phyloP scores from a whole-genome alignment of 2,888 invertebrate species.

The Slavum lentiscoides region DNA sequence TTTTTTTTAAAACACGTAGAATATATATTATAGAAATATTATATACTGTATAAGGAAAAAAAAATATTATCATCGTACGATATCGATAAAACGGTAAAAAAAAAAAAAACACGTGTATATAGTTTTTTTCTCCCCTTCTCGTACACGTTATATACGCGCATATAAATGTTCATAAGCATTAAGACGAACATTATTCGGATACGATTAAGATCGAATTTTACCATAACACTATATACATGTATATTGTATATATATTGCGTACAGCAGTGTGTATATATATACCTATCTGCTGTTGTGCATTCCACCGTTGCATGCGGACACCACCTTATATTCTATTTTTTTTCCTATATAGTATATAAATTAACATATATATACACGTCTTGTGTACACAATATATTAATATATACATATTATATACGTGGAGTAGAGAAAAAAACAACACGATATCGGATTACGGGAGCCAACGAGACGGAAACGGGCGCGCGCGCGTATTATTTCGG shows the following conservation, averaged over 20 bases:
- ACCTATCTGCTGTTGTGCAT: neutral
- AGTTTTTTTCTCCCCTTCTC: neutral
- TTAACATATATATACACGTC: constrained; percentile 28
- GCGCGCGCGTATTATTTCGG: neutral
- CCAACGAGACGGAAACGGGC: constrained; percentile 30
- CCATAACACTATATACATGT: constrained; percentile 19
- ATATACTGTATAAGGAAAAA: neutral
- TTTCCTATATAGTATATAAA: constrained; percentile 30
- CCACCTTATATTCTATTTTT: constrained; percentile 19
- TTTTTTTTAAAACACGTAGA: too few species aligned
- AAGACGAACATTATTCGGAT: constrained; percentile 32
- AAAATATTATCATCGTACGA: neutral
- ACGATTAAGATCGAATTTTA: constrained; percentile 44
- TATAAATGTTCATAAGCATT: constrained; percentile 35
- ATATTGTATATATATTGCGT: too few species aligned
- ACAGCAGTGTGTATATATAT: too few species aligned
- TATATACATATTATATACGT: neutral
- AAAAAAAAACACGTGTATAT: constrained; percentile 24
- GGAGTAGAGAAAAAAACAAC: constrained; percentile 25
- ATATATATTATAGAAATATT: neutral
- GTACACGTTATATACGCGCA: too few species aligned
- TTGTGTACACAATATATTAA: too few species aligned
- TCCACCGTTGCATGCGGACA: constrained; percentile 3
- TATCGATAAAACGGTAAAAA: neutral
- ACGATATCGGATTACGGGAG: constrained; percentile 48